Base-by-base conservation (phyloP, 1,140 invertebrate species). In the Cydia strobilella region DNA sequence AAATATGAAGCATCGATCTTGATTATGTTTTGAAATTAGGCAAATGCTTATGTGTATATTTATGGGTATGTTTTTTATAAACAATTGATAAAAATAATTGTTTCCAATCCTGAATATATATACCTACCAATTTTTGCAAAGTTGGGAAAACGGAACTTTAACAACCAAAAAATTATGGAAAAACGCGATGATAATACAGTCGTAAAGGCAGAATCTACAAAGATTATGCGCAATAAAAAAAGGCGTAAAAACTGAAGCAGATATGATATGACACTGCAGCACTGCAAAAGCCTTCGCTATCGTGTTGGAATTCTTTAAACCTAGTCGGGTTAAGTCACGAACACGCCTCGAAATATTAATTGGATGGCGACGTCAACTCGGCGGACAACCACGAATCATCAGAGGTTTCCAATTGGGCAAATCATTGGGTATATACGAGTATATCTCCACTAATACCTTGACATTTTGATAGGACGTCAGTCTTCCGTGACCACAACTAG, bases 341-440 rank as follows among this genome's bases (percentile, higher is more conserved):
- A 23, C 65, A 69, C 31, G 65, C 65, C 65, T 69, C 65, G 65
- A 69, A 69, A 42, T 69, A 69, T 69, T 69, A 69, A 69, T 31
- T 18, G 27, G 63, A 6, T 2, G 31, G 4, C 65, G 65, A 69
- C 65, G 31, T 69, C 35, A 42, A 69, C 31, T 13, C 10, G 20
- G 20, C 54, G n/a, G n/a, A 51, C n/a, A 51, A n/a, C 13, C 48
- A 59, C 54, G 18, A 59, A 54, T 39, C 7, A 7, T 45, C 42
- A 15, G 42, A 45, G 10, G 42, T 15, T 45, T 45, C 42, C 12
- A 13, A 13, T 45, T 45, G 39, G 39, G 39, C 39, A 42, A 12
- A 0, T n/a, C 39, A 42, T 42, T 42, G 10, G 10, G 42, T 45
- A 45, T n/a, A n/a, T n/a, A n/a, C n/a, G n/a, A n/a, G n/a, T n/a